Conservation (phyloP, 1,140 invertebrate species). For the Trichonephila clavipes region DNA sequence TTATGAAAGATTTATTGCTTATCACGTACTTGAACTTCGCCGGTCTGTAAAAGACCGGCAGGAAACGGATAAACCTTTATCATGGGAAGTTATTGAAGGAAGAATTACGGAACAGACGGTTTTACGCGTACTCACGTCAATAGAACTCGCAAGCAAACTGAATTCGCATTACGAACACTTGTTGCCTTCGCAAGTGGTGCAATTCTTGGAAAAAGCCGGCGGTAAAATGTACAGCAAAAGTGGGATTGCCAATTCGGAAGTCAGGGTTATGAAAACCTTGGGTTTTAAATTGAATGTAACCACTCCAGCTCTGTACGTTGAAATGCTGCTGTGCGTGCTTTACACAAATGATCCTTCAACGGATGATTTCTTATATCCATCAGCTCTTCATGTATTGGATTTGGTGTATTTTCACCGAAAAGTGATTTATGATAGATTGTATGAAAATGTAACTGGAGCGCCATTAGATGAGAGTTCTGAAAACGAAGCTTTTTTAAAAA, state of each 20-base stretch:
- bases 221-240: slow-evolving; percentile 57
- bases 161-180: slow-evolving; percentile 58
- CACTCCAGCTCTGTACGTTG: slow-evolving; percentile 79
- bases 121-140: slow-evolving; percentile 41
- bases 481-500: slow-evolving; percentile 50
- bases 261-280: slow-evolving; percentile 80
- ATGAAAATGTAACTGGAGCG: slow-evolving; percentile 41
- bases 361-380: slow-evolving; percentile 15
- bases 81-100: slow-evolving; percentile 49
- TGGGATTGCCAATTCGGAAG: slow-evolving; percentile 80
- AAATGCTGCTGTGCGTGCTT: slow-evolving; percentile 75
- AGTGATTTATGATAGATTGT: slow-evolving; percentile 40
- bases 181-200: neutral
- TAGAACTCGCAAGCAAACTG: slow-evolving; percentile 48
- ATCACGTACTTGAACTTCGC: slow-evolving; percentile 57
- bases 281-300: slow-evolving; percentile 78
- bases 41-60: neutral
- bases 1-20: slow-evolving; percentile 53
- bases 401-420: slow-evolving; percentile 27
- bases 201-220: slow-evolving; percentile 22
- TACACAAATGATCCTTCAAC: slow-evolving; percentile 43
- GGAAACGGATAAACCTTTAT: slow-evolving; percentile 36
- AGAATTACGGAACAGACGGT: slow-evolving; percentile 45
- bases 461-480: neutral
- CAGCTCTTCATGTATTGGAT: neutral